Evolutionary conservation across 2,113 vertebrate species (phyloP).

Genomic region (Muntiacus muntjak): DNA sequence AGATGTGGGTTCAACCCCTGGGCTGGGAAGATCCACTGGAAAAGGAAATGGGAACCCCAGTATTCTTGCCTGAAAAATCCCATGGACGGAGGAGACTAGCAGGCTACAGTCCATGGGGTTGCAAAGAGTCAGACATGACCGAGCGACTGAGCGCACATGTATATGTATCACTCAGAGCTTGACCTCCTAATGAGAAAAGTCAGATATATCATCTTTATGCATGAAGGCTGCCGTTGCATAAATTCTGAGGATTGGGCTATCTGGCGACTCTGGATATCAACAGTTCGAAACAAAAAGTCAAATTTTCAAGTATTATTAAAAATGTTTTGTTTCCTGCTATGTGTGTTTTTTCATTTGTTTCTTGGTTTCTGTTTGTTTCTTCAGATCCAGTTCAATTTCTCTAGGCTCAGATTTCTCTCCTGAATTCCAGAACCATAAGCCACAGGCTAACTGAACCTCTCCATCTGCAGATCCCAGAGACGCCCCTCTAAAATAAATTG

Average conservation of each 20-base stretch:
- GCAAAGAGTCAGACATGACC: neutral
- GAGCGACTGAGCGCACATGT: fast-evolving
- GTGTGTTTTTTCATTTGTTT: neutral
- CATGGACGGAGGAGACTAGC: neutral
- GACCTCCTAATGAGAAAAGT: neutral
- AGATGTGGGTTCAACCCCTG: neutral
- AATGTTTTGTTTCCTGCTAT: neutral
- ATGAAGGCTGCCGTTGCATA: neutral
- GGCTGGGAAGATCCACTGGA: neutral
- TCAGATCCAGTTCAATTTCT: neutral
- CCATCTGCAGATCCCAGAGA: neutral
- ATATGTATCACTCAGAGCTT: neutral
- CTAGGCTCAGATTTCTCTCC: neutral
- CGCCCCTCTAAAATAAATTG: neutral
- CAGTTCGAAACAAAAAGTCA: neutral
- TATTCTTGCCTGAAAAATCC: neutral
- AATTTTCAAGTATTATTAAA: neutral
- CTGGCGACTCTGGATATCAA: neutral
- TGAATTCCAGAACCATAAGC: neutral
- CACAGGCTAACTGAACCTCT: neutral
- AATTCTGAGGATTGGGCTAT: neutral
- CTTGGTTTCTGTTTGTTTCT: neutral
- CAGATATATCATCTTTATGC: neutral
- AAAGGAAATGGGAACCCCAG: neutral
- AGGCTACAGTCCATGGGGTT: neutral